Evolutionary conservation across 1,140 invertebrate species (phyloP), one percentile per base, ranked within the genome.

Genomic region (Hyposmocoma kahamanoa): DNA sequence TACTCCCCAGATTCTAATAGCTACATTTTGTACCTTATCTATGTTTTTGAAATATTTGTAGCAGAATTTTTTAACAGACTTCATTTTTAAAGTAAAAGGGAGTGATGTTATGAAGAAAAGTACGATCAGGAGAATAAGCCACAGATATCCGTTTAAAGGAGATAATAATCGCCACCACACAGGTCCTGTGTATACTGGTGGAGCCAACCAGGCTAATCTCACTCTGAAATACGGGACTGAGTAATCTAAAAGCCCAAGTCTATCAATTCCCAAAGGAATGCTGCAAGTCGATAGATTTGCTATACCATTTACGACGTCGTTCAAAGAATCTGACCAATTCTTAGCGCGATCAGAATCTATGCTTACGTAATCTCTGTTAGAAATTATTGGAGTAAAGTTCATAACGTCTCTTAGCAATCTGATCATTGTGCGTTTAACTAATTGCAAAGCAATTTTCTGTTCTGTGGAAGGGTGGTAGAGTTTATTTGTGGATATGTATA

Each of bases 401-500:
- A 81, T 60, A 5, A 60, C 50, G 3, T 72, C 66, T 22, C 62
- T 54, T 3, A 81, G 43, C 5, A 71, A 43, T 9, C 48, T 51
- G 1, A 72, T 42, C n/a, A 78, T 64, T 10, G 58, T 45, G 42
- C 55, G 71, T 38, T 72, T 76, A 13, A 73, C 62, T 17, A 70
- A 56, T 42, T 81, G 63, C 28, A 78, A 42, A 9, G 65, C 59
- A 45, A 72, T 62, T 42, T 71, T 71, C n/a, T 66, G 47, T 30
- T 76, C 71, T 30, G 54, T 70, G 5, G 54, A 53, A 5, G 71
- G 72, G 50, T 72, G 55, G 19, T 72, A 68, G 1, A 78, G 28
- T 53, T 76, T 78, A 22, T 74, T 73, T 0, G 72, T 81, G 5
- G 77, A 72, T 45, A 81, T 70, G 42, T 74, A 76, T 19, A 81